These are phyloP conservation scores for Cryptophagus acutangulus DNA, from an alignment of 2,888 invertebrate genomes.

Conservation along the genomic window DNA sequence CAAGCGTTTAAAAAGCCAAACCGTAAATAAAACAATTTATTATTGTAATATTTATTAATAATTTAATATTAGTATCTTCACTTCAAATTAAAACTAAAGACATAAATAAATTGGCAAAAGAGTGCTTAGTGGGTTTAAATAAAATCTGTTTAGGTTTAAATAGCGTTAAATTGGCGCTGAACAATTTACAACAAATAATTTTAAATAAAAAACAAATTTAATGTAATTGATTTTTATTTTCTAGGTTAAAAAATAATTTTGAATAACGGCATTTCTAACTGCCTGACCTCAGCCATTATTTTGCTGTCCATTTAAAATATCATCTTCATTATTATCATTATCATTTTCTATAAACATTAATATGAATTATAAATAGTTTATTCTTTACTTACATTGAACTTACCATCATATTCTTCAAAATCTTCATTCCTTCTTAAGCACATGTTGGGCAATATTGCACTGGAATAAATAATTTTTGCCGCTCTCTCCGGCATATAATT, in stretches of 20 bases:
- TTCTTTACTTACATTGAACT: neutral
- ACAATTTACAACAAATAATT: neutral
- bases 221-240: neutral
- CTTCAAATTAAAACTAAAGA: too few species aligned
- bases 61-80: too few species aligned
- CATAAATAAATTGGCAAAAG: neutral
- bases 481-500: constrained; percentile 11
- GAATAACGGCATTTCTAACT: neutral
- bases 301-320: neutral
- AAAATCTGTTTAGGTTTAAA: neutral
- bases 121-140: neutral
- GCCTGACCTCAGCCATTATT: constrained; percentile 2
- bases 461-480: constrained; percentile 7
- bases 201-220: neutral
- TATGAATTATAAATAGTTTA: neutral
- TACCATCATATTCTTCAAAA: constrained; percentile 8
- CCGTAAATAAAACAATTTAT: neutral
- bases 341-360: neutral
- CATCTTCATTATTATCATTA: neutral
- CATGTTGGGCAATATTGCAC: neutral
- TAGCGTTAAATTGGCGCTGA: neutral
- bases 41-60: too few species aligned
- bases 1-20: neutral
- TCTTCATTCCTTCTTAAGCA: neutral
- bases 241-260: neutral